phyloP scores from a whole-genome alignment of 1,140 invertebrate species.

The Portunus trituberculatus region DNA sequence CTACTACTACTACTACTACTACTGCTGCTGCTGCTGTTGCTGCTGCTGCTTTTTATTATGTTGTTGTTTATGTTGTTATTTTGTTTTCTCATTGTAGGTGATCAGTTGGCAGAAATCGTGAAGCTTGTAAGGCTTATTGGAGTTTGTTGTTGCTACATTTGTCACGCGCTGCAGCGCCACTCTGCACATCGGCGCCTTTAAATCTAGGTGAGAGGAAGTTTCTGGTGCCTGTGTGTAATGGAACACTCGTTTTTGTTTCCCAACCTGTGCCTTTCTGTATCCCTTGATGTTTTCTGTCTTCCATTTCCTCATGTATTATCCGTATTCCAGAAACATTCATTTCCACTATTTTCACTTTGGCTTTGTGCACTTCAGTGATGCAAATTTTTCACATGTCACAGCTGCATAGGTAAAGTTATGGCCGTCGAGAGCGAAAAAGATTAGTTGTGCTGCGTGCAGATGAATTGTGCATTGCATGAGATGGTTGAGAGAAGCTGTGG shows the following conservation, averaged over 20 bases:
- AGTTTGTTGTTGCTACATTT: too few relatives aligned
- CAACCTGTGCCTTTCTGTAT: neutral
- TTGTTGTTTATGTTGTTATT: neutral
- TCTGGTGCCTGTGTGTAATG: neutral
- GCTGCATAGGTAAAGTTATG: neutral
- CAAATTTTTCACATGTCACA: neutral
- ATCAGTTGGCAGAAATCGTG: too few relatives aligned
- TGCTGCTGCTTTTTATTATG: neutral
- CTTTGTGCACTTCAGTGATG: neutral
- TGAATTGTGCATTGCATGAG: neutral
- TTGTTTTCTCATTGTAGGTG: neutral
- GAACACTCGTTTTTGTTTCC: neutral
- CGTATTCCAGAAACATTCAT: neutral
- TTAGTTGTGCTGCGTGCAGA: slow-evolving; percentile 8
- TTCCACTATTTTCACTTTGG: neutral
- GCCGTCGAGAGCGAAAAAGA: slow-evolving; percentile 5
- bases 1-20: slow-evolving; percentile 16
- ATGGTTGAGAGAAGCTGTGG: neutral
- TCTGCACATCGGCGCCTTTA: too few relatives aligned
- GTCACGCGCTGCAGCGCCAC: too few relatives aligned
- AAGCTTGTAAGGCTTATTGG: too few relatives aligned
- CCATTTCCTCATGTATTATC: slow-evolving; percentile 22
- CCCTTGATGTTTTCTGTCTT: neutral
- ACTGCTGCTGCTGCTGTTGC: neutral
- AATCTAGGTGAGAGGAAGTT: too few relatives aligned